phyloP scores from a whole-genome alignment of 1,140 invertebrate genomes.

The Cataglyphis hispanica region DNA sequence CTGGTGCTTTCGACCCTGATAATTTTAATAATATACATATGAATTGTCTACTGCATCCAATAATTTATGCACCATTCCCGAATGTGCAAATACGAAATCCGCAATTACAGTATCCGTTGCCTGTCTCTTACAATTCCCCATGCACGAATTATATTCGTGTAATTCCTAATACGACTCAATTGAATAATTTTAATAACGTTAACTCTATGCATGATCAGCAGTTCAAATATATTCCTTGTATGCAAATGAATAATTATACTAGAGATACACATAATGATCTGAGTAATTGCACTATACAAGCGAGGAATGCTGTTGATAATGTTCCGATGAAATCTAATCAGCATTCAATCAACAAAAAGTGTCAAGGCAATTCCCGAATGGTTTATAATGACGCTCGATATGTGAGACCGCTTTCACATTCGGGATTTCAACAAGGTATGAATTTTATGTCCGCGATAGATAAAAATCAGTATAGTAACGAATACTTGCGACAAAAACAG shows the following conservation, averaged over 20 bases:
- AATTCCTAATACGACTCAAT: background rate
- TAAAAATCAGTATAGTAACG: constrained; percentile 34
- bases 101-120: constrained; percentile 54
- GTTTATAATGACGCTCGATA: background rate
- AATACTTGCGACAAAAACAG: background rate
- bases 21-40: constrained; percentile 42
- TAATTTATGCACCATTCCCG: constrained; percentile 43
- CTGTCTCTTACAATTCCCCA: constrained; percentile 45
- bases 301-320: constrained; percentile 37
- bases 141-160: constrained; percentile 23
- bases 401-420: constrained; percentile 30
- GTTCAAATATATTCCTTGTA: constrained; percentile 48
- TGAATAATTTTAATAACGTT: constrained; percentile 18
- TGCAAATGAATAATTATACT: constrained; percentile 55
- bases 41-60: constrained; percentile 45
- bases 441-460: constrained; percentile 18
- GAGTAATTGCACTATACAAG: constrained; percentile 4
- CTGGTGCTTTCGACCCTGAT: constrained; percentile 12
- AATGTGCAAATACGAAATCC: constrained; percentile 68
- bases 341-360: constrained; percentile 57
- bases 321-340: constrained; percentile 34
- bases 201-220: constrained; percentile 25
- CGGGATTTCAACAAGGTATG: constrained; percentile 23
- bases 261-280: constrained; percentile 27
- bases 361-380: constrained; percentile 44